These are phyloP conservation scores for Chymomyza amoena DNA, from an alignment of 2,888 invertebrate species.

Conservation along the genomic window DNA sequence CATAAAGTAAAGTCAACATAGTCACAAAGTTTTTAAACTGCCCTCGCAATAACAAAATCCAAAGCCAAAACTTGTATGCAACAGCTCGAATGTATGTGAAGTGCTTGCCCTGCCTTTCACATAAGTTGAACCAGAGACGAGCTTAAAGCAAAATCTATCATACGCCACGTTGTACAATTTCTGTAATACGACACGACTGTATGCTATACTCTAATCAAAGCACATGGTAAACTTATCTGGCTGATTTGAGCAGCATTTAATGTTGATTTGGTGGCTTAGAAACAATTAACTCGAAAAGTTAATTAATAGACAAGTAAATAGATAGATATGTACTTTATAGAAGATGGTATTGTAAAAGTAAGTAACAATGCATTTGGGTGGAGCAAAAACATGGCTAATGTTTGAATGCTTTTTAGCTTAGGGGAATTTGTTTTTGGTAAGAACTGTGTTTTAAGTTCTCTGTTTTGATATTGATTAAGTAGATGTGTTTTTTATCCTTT, in stretches of 20 bases:
- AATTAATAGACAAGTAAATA: neutral
- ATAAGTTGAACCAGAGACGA: constrained; percentile 30
- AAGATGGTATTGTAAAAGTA: too few relatives aligned
- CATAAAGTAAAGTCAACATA: too few relatives aligned
- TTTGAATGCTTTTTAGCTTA: too few relatives aligned
- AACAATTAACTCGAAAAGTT: neutral
- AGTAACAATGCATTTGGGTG: too few relatives aligned
- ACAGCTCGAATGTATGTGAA: constrained; percentile 31
- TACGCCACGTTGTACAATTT: constrained; percentile 49
- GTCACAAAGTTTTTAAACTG: too few relatives aligned
- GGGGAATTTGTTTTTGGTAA: too few relatives aligned
- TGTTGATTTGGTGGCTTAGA: neutral
- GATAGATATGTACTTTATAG: too few relatives aligned
- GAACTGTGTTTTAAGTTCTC: too few relatives aligned
- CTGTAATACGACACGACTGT: neutral
- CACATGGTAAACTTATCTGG: neutral
- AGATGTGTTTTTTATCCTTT: too few relatives aligned
- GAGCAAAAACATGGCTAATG: too few relatives aligned
- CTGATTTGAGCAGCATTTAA: neutral
- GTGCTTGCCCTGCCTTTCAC: constrained; percentile 21
- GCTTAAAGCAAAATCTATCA: constrained; percentile 58
- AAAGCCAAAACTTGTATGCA: constrained; percentile 37
- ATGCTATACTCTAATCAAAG: neutral
- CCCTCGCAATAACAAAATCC: neutral
- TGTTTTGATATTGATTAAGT: too few relatives aligned